Evolutionary conservation across 2,888 invertebrate species (phyloP), one percentile per base, ranked within the genome.

Genomic region (Athrips mouffetella): DNA sequence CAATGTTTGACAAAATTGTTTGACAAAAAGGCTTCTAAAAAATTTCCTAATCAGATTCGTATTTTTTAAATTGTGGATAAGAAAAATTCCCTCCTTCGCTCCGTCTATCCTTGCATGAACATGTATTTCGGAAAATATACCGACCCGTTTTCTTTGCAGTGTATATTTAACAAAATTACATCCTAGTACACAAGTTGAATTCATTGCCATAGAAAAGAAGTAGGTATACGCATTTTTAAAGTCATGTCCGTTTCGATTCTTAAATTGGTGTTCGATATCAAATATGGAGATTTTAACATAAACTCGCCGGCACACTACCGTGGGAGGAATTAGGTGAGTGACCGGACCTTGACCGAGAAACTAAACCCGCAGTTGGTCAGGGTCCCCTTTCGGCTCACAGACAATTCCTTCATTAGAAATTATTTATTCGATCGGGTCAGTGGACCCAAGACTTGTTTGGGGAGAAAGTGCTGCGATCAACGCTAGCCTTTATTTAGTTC

Each of bases 311-410:
- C 30, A 46, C 51, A 53, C 41, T 39, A 48, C 49, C 45, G 68
- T 66, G 60, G 59, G 66, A 55, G 61, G 64, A 61, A 53, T 48
- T 55, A 61, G 79, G 78, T 79, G 62, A 79, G 27, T 73, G 78
- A 76, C 77, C 80, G 73, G 65, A 71, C 81, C 84, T 82, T 84
- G 85, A 77, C 83, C 82, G 67, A 81, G 60, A 68, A n/a, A 37
- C 49, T 37, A 50, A 40, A 27, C 46, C 18, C 52, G 54, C 47
- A 45, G 45, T 47, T 57, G 51, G 52, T 50, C 59, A 53, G 52
- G 55, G 57, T 48, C 56, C 55, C 55, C 50, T 48, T 48, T 49
- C 56, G 54, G 52, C 52, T 52, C 59, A 37, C 21, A 37, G 21
- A 21, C 37, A 20, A 37, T 55, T 49, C 45, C 54, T 53, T 53